Percentiles rank a stretch among this genome's conserved stretches.
phyloP scores from a whole-genome alignment of 1,140 invertebrate genomes.

The Pararge aegeria region DNA sequence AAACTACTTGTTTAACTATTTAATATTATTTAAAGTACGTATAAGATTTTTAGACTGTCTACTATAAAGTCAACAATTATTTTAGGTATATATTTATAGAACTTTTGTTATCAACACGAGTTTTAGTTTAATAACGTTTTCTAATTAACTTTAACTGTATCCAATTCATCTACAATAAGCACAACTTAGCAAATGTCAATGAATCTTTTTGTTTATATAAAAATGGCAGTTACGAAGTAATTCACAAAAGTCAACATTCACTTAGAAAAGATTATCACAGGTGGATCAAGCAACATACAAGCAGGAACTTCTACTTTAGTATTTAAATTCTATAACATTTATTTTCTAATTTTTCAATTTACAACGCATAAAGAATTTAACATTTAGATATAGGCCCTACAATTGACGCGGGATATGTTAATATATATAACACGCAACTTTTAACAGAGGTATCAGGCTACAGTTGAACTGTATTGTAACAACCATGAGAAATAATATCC shows the following conservation, averaged over 20 bases:
- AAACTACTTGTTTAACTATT: conserved; percentile 25
- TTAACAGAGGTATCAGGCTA: conserved; percentile 35
- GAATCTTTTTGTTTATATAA: conserved; percentile 44
- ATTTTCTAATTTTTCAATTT: conserved; percentile 33
- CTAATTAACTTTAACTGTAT: conserved; percentile 13
- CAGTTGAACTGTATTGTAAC: conserved; percentile 42
- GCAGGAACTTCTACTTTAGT: conserved; percentile 70
- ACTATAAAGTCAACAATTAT: conserved; percentile 36
- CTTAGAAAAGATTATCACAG: conserved; percentile 69
- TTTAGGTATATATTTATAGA: conserved; percentile 15
- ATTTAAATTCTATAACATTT: conserved; percentile 35
- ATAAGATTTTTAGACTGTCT: conserved; percentile 26
- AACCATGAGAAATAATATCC: conserved; percentile 47
- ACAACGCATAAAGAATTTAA: conserved; percentile 36
- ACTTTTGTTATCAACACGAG: conserved; percentile 8
- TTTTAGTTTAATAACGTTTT: not conserved
- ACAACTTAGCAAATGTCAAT: conserved; percentile 37
- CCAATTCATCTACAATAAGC: conserved; percentile 44
- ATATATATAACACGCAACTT: conserved; percentile 44
- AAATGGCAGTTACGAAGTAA: conserved; percentile 53
- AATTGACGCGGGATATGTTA: conserved; percentile 72
- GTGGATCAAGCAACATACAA: conserved; percentile 67
- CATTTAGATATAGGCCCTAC: conserved; percentile 40
- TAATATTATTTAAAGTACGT: conserved; percentile 15
- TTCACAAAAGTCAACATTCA: conserved; percentile 54